Base-by-base conservation (phyloP, 2,113 vertebrate species). In the Coryphaenoides rupestris region DNA sequence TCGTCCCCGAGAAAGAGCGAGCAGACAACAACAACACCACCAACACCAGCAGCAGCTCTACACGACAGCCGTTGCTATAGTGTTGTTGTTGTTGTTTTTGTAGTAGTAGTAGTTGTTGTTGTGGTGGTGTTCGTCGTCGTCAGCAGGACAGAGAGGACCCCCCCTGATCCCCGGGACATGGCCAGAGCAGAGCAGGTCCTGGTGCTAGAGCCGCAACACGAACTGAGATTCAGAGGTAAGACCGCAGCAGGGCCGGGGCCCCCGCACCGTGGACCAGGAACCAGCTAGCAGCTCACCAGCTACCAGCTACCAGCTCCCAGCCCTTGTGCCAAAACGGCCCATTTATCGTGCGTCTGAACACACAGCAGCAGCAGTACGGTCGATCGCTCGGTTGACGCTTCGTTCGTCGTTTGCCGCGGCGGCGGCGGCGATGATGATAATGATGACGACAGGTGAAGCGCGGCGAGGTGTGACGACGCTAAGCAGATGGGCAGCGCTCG, bases 221-320 rank as follows among this genome's bases (percentile, higher is more conserved):
- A 95, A 88, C 92, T 95, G 74, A 92, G 92, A 85, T 95, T 95
- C 89, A 89, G 89, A 94, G 94, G 94, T 95, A 89, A 89, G 82
- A 26, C 3, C 3, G 6, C 24, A 26, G 55, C 55, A 58, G 70
- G 70, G 66, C 61, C 62, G 93, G 79, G 33, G 47, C 12, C 40
- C 55, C 17, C 1, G 5, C 14, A 22, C 21, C 54, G 7, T 21
- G n/a, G 24, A 3, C 4, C 33, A 40, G 33, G 33, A 40, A 10
- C 33, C 21, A 13, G 21, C 54, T 22, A 12, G 19, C 2, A 19
- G 19, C 52, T n/a, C 52, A 17, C n/a, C 16, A 5, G 54, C 21
- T 10, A 55, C 54, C 2, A 12, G 5, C 12, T 13, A 21, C 21
- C 21, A 15, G n/a, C n/a, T n/a, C n/a, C n/a, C n/a, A n/a, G n/a